These are phyloP conservation scores for Leptura quadrifasciata DNA, from an alignment of 2,888 invertebrate genomes.

Conservation along the genomic window DNA sequence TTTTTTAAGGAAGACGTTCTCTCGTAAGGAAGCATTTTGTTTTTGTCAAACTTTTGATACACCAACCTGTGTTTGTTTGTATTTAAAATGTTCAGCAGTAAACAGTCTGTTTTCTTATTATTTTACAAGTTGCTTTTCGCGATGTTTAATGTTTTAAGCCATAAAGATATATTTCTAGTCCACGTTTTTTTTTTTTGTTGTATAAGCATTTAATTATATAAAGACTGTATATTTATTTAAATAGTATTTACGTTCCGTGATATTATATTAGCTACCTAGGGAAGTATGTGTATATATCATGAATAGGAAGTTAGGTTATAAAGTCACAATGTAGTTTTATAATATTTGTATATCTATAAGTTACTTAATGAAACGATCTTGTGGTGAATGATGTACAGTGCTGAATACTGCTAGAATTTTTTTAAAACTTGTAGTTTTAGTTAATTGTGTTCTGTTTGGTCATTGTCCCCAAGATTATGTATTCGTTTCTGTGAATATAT, in stretches of 20 bases:
- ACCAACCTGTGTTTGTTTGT: constrained; percentile 17
- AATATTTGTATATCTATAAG: constrained; percentile 60
- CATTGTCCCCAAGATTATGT: constrained; percentile 37
- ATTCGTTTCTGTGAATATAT: constrained; percentile 50
- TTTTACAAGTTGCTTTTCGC: constrained; percentile 19
- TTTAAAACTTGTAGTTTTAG: constrained; percentile 32
- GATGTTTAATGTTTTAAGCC: constrained; percentile 47
- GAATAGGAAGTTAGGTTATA: constrained; percentile 49
- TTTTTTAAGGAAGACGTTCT: constrained; percentile 37
- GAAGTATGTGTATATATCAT: constrained; percentile 54
- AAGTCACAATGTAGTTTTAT: constrained; percentile 58
- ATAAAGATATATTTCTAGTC: constrained; percentile 60
- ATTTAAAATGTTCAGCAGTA: constrained; percentile 34
- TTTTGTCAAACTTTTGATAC: constrained; percentile 20
- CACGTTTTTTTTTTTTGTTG: constrained; percentile 43
- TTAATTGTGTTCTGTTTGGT: constrained; percentile 31
- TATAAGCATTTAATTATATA: constrained; percentile 53
- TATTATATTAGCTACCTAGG: constrained; percentile 56
- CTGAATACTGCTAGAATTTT: constrained; percentile 26
- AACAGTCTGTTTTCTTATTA: constrained; percentile 36
- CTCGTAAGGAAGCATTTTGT: not conserved
- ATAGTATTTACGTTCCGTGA: constrained; percentile 56
- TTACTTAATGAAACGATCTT: constrained; percentile 35
- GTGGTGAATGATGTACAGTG: constrained; percentile 26
- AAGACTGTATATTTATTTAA: constrained; percentile 57